phyloP scores from a whole-genome alignment of 2,888 invertebrate species.

The Norana najaformis region DNA sequence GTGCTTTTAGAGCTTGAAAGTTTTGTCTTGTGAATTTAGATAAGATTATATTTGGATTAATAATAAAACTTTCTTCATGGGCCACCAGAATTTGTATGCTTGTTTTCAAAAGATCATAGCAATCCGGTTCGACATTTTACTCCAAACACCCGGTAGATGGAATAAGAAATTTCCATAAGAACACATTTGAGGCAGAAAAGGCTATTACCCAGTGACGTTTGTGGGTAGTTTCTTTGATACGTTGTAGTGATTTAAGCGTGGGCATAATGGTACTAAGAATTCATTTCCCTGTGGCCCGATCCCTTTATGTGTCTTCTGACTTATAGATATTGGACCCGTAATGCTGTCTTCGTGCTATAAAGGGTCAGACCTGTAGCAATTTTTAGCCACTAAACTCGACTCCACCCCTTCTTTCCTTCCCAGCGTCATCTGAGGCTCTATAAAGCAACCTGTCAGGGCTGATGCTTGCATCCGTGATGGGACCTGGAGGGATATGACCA shows the following conservation, averaged over 20 bases:
- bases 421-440: not conserved
- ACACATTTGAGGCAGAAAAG: not conserved
- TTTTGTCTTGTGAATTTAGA: not conserved
- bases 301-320: not conserved
- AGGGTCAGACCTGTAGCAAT: not conserved
- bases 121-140: not conserved
- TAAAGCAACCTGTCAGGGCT: not conserved
- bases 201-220: not conserved
- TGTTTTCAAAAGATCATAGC: not conserved
- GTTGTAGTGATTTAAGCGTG: not conserved
- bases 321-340: not conserved
- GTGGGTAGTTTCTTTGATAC: not conserved
- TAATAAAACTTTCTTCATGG: not conserved
- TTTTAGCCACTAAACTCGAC: not conserved
- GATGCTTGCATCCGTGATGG: conserved; percentile 1
- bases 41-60: not conserved
- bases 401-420: not conserved
- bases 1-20: not conserved
- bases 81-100: not conserved
- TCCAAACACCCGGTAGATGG: not conserved
- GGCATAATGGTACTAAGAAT: not conserved
- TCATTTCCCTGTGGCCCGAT: not conserved
- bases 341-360: not conserved
- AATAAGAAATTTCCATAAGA: not conserved
- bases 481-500: not conserved